phyloP scores from a whole-genome alignment of 2,797 vertebrate genomes.

The Lates japonicus region DNA sequence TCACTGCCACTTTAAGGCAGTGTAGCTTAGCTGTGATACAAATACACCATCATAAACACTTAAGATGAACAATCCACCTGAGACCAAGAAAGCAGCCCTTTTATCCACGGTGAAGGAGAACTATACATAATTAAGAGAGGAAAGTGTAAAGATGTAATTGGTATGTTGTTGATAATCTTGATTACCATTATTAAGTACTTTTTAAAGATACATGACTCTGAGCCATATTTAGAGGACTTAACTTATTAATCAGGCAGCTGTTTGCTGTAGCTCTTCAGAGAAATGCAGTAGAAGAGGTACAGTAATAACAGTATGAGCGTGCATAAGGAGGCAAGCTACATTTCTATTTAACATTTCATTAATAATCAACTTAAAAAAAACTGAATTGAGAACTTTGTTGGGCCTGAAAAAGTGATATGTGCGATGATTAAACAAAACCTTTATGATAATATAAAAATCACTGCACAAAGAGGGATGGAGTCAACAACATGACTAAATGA shows the following conservation, averaged over 20 bases:
- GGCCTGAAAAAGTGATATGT: constrained; percentile 15
- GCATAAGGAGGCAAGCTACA: constrained; percentile 6
- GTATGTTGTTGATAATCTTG: constrained; percentile 87
- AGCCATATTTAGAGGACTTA: constrained; percentile 87
- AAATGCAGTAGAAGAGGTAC: constrained; percentile 67
- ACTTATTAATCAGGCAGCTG: constrained; percentile 90
- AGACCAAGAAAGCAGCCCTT: constrained; percentile 79
- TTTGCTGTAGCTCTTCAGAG: constrained; percentile 83
- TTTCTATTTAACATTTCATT: constrained; percentile 30
- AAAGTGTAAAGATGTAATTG: constrained; percentile 89
- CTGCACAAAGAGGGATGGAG: constrained; percentile 1
- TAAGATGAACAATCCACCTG: constrained; percentile 87
- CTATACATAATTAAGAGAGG: constrained; percentile 88
- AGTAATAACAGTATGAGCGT: constrained; percentile 46
- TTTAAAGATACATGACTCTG: constrained; percentile 89
- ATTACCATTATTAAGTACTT: constrained; percentile 86
- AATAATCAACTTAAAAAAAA: constrained; percentile 11
- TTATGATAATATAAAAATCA: constrained; percentile 28
- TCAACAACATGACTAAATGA: constrained; percentile 25
- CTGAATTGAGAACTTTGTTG: background rate
- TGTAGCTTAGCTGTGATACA: constrained; percentile 68
- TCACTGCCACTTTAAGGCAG: constrained; percentile 78
- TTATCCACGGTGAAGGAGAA: constrained; percentile 77
- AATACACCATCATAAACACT: constrained; percentile 84
- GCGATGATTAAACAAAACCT: constrained; percentile 17